Conservation (phyloP, 2,888 invertebrate species). For the Tetrapedia diversipes region DNA sequence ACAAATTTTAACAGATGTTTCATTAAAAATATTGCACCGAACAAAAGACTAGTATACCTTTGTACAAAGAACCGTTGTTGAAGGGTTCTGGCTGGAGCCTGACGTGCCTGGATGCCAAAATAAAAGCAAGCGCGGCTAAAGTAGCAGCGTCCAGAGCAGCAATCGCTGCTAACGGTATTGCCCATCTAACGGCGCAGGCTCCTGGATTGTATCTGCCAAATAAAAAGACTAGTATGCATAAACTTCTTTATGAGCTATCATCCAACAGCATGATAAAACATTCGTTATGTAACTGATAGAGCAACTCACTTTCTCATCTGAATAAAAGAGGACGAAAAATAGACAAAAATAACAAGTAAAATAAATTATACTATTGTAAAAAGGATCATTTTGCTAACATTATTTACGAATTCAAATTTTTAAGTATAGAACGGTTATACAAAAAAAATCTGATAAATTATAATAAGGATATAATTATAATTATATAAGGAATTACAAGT, state of each 20-base stretch:
- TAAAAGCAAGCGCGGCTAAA: slow-evolving; percentile 95
- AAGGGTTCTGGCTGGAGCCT: slow-evolving; percentile 91
- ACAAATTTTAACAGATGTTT: neutral
- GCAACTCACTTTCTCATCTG: neutral
- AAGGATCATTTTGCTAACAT: too few species aligned
- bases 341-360: neutral
- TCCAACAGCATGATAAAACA: neutral
- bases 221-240: neutral
- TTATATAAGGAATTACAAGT: too few species aligned
- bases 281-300: neutral
- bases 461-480: too few species aligned
- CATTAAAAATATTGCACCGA: neutral
- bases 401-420: too few species aligned
- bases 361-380: neutral
- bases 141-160: slow-evolving; percentile 94
- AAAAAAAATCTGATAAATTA: too few species aligned
- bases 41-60: slow-evolving; percentile 83
- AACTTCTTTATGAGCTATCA: neutral
- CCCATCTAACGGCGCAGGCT: slow-evolving; percentile 95
- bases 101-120: slow-evolving; percentile 95
- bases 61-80: slow-evolving; percentile 87
- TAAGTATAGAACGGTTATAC: too few species aligned
- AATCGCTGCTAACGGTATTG: slow-evolving; percentile 95
- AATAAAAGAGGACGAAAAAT: neutral
- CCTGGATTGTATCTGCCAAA: slow-evolving; percentile 85